Conservation (phyloP, 2,113 vertebrate genomes). For the Pantherophis guttatus region DNA sequence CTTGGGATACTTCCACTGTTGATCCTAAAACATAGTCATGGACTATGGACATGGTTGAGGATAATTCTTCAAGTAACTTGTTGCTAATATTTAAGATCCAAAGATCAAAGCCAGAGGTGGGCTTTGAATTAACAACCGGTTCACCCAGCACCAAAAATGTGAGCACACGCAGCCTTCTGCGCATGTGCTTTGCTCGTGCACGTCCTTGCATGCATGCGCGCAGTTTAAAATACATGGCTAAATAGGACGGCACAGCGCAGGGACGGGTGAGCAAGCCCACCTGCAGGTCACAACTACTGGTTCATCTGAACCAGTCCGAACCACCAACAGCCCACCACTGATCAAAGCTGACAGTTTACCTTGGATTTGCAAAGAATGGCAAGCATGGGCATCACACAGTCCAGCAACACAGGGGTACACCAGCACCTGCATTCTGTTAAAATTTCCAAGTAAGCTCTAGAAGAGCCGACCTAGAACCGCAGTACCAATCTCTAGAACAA, state of each 20-base stretch:
- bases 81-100: background rate
- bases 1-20: background rate
- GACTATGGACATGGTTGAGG: background rate
- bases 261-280: too few relatives aligned
- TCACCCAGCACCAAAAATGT: too few relatives aligned
- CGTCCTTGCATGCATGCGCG: too few relatives aligned
- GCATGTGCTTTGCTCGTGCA: too few relatives aligned
- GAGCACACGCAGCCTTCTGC: too few relatives aligned
- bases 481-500: background rate
- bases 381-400: background rate
- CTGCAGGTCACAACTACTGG: too few relatives aligned
- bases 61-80: background rate
- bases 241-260: too few relatives aligned
- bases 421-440: background rate
- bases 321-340: too few relatives aligned
- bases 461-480: background rate
- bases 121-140: too few relatives aligned
- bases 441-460: background rate
- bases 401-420: background rate
- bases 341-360: background rate
- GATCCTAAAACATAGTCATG: background rate
- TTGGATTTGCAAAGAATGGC: background rate
- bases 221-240: too few relatives aligned
- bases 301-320: too few relatives aligned
- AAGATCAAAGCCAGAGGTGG: background rate